Conservation (phyloP, 2,888 invertebrate genomes). For the Alloscopus bannaensis region DNA sequence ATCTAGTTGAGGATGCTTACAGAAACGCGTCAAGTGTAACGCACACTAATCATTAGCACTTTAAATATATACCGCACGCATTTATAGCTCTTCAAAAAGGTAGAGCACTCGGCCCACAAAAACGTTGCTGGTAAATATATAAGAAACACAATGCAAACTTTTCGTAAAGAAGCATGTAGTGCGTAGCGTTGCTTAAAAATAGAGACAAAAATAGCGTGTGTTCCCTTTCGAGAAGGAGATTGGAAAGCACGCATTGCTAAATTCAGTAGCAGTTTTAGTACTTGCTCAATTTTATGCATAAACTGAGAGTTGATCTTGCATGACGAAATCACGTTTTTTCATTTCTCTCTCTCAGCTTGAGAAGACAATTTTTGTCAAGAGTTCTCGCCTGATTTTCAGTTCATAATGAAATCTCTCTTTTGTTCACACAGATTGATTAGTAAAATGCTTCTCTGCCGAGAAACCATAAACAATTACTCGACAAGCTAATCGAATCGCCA, state of each 20-base stretch:
- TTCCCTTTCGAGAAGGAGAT: not conserved
- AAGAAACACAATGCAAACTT: not conserved
- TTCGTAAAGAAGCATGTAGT: not conserved
- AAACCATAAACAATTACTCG: conserved; percentile 43
- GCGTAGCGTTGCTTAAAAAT: not conserved
- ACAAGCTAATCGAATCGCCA: conserved; percentile 36
- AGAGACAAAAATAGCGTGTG: not conserved
- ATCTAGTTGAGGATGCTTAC: not conserved
- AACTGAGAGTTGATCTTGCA: conserved; percentile 15
- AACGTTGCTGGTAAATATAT: too few relatives aligned
- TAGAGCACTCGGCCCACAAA: too few relatives aligned
- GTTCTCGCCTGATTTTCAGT: not conserved
- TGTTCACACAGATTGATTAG: conserved; percentile 27
- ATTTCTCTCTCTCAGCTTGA: too few relatives aligned
- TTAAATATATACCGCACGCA: too few relatives aligned
- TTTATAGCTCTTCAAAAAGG: too few relatives aligned
- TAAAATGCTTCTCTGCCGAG: not conserved
- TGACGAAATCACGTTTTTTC: conserved; percentile 31
- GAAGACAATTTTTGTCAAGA: not conserved
- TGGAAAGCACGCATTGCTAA: conserved; percentile 1
- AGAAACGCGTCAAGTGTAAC: conserved; percentile 9
- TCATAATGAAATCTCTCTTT: conserved; percentile 13
- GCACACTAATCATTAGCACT: conserved; percentile 12
- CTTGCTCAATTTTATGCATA: not conserved
- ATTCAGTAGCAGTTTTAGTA: conserved; percentile 7